Conservation (phyloP, 2,113 vertebrate genomes). For the Herpetotheres cachinnans region DNA sequence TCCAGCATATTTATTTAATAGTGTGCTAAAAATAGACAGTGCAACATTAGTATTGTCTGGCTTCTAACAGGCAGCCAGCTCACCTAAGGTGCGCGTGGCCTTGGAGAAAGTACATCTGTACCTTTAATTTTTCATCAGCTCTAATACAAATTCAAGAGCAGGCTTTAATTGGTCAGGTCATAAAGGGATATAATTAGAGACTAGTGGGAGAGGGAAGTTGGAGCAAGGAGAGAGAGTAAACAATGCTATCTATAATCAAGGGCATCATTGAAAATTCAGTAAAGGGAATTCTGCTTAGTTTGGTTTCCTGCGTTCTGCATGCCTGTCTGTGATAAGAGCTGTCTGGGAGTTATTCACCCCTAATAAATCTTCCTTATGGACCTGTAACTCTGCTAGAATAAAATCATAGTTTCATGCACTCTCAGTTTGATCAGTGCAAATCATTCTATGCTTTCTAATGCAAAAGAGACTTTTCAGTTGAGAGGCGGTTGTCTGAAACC, state of each 20-base stretch:
- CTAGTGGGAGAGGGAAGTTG: conserved; percentile 48
- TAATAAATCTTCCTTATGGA: conserved; percentile 65
- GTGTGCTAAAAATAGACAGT: conserved; percentile 35
- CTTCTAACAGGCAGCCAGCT: conserved; percentile 18
- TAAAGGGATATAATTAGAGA: conserved; percentile 66
- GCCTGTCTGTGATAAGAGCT: conserved; percentile 61
- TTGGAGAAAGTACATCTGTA: conserved; percentile 37
- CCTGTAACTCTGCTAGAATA: neutral
- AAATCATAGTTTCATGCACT: conserved; percentile 29
- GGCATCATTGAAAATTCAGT: conserved; percentile 67
- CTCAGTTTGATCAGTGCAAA: conserved; percentile 37
- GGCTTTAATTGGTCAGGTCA: conserved; percentile 56
- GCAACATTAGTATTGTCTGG: conserved; percentile 44
- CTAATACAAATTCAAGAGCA: conserved; percentile 58
- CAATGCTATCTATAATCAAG: conserved; percentile 72
- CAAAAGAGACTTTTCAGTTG: neutral
- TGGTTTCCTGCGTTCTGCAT: conserved; percentile 58
- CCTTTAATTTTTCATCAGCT: conserved; percentile 69
- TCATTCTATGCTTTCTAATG: conserved; percentile 4
- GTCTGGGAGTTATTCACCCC: conserved; percentile 55
- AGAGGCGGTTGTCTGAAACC: neutral
- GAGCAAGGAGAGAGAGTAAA: conserved; percentile 52
- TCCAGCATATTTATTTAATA: conserved; percentile 50
- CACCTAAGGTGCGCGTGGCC: neutral
- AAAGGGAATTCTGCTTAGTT: conserved; percentile 63